Base-by-base conservation (phyloP, 2,888 invertebrate genomes). In the Drosophila affinis region DNA sequence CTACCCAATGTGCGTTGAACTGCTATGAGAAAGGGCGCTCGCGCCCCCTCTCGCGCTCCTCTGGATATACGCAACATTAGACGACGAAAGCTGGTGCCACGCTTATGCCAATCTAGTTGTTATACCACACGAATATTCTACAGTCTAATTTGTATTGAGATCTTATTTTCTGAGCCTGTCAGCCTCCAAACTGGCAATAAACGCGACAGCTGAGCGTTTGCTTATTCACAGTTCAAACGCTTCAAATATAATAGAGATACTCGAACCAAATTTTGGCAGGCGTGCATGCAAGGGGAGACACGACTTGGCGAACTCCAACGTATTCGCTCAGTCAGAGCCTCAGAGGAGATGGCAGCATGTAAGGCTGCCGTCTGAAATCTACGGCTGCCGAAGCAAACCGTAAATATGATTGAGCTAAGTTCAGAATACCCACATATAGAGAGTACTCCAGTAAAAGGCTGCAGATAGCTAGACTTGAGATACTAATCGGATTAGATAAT, bases 1-100 rank as follows among this genome's bases (percentile, higher is more conserved):
- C 73, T 76, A 72, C 72, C 62, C 68, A 82, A 81, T 61, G 77
- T 68, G 63, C 72, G 65, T 46, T 67, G 65, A 60, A 77, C 45
- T 52, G 34, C 14, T 55, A 58, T 61, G 44, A 68, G 54, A 18
- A 77, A 17, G 34, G 72, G 62, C 56, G 70, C 76, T 70, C 79
- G 77, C 67, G 21, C 21, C 3, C 21, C 21, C 21, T 21, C 21
- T 21, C 21, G 21, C 21, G 68, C 59, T 18, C 59, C 47, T 14
- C 45, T 69, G 17, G 76, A 45, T 46, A 29, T 32, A 27, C 82
- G 79, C 47, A 85, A 52, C 55, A 79, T 54, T 81, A 72, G 44
- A 77, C 49, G 60, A 73, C 55, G 39, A 62, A 63, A 17, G 59
- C 65, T 27, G 77, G 74, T 29, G 81, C 62, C 79, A 85, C 81